Evolutionary conservation across 2,113 vertebrate genomes (phyloP).

Genomic region (Copsychus sechellarum): DNA sequence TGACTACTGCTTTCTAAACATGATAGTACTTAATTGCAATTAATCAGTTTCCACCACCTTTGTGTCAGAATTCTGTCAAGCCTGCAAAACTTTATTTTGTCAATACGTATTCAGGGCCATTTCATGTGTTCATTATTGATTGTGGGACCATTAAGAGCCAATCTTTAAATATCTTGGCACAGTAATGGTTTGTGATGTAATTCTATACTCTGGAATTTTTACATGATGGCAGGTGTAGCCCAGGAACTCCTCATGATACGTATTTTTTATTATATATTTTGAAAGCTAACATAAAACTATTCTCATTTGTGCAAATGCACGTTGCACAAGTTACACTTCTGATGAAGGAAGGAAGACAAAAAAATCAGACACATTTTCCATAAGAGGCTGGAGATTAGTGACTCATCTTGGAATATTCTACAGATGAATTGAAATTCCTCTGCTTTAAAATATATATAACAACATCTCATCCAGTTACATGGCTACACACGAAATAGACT

Average conservation of each 20-base stretch:
- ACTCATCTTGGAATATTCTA: slow-evolving; percentile 5
- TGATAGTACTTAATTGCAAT: background rate
- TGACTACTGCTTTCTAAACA: background rate
- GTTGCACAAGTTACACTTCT: background rate
- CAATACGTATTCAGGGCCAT: background rate
- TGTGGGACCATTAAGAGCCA: background rate
- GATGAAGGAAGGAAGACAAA: background rate
- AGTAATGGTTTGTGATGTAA: background rate
- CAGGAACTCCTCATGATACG: background rate
- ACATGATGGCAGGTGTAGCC: background rate
- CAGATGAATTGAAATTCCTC: background rate
- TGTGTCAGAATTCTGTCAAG: background rate
- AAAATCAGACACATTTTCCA: background rate
- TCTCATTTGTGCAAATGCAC: background rate
- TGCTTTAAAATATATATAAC: background rate
- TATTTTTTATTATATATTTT: background rate
- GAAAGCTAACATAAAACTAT: background rate
- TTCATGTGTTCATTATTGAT: background rate
- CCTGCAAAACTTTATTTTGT: background rate
- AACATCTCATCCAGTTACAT: background rate
- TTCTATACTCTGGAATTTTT: background rate
- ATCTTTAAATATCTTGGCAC: background rate
- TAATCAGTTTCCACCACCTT: slow-evolving; percentile 3
- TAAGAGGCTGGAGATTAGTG: background rate
- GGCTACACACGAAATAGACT: background rate